Evolutionary conservation across 2,797 vertebrate genomes (phyloP).

Genomic region (Tarsius wallacei): DNA sequence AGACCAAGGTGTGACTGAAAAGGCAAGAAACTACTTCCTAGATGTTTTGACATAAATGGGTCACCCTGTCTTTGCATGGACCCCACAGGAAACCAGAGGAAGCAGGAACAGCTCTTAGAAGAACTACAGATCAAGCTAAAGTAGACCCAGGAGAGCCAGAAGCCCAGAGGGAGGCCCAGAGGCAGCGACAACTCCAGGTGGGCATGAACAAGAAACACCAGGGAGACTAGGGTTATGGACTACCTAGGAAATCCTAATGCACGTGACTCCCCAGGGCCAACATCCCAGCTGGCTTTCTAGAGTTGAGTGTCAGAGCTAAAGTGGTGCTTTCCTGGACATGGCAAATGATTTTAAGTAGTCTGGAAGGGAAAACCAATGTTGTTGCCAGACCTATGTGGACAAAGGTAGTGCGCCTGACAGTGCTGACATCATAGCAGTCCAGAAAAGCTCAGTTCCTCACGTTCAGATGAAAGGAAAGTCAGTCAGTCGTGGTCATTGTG

Average conservation of each 20-base stretch:
- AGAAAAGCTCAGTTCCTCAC: background rate
- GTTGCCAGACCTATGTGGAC: background rate
- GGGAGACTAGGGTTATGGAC: fast-evolving
- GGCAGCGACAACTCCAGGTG: conserved; percentile 88
- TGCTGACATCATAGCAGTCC: background rate
- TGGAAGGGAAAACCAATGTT: background rate
- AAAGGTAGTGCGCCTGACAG: background rate
- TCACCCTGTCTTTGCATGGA: background rate
- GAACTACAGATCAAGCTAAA: conserved; percentile 89
- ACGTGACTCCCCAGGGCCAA: background rate
- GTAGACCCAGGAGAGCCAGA: conserved; percentile 89
- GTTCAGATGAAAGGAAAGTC: background rate
- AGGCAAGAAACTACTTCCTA: background rate
- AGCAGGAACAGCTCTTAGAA: conserved; percentile 88
- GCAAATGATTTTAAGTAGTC: background rate
- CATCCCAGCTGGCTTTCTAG: background rate
- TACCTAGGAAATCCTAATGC: fast-evolving
- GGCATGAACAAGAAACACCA: fast-evolving
- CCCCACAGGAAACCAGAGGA: conserved; percentile 88
- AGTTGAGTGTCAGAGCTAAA: background rate
- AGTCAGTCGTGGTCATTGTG: background rate
- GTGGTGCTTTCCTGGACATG: background rate
- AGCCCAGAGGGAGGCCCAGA: conserved; percentile 86
- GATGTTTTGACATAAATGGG: background rate
- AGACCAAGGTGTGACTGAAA: background rate